Base-by-base conservation (phyloP, 1,140 invertebrate genomes). In the Drosophila mauritiana region DNA sequence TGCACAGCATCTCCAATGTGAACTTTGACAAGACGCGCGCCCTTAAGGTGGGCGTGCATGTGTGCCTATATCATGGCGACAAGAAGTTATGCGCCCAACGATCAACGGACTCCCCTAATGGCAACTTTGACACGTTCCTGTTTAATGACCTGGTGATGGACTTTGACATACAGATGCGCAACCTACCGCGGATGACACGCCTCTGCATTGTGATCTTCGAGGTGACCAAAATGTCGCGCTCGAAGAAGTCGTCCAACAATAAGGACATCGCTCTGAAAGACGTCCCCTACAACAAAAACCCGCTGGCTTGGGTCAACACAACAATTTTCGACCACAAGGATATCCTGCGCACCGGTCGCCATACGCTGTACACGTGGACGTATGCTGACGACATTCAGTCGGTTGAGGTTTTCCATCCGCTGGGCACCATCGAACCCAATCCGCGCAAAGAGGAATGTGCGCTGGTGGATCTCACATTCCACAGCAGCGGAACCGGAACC, bases 301-400 rank as follows among this genome's bases (percentile, higher is more conserved):
- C 97, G 3, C 93, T 99, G 55, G 97, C 97, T 20, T 99, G 98
- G 98, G 97, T 97, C 0, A 99, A 99, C 91, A 96, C 97, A 0
- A 97, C 98, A 45, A 94, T 99, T 69, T 99, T 98, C 93, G 98
- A 99, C 92, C 99, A 97, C 92, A 97, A 97, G 91, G 95, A 96
- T 81, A 96, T 97, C 74, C 92, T 99, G 17, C 95, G 96, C 78
- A 96, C 93, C 22, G 97, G 97, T 13, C 95, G 96, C n/a, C 95
- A 96, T 92, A 97, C 97, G 2, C 93, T 99, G 1, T 97, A 97
- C 82, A 96, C 98, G 89, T 99, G 98, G 97, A 96, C 96, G 0
- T 96, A 97, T 92, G 96, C 96, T 1, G 97, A 98, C 84, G 97
- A 98, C 79, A 95, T 96, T 86, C 96, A 96, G 80, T 96, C 95